Evolutionary conservation across 2,113 vertebrate genomes (phyloP).

Genomic region (Pholis gunnellus): DNA sequence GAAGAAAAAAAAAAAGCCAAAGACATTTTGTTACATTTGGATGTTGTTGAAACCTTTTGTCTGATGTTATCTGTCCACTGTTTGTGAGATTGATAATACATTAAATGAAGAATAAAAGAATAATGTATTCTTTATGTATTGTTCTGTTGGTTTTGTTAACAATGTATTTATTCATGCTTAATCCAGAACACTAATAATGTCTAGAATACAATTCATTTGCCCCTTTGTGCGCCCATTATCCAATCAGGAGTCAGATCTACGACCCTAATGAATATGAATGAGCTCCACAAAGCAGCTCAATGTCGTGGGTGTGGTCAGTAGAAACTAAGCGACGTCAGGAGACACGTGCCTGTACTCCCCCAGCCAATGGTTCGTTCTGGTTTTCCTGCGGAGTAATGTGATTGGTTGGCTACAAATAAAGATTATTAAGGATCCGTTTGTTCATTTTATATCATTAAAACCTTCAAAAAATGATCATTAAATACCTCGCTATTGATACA

Average conservation of each 20-base stretch:
- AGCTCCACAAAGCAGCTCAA: background rate
- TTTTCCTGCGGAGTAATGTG: constrained; percentile 9
- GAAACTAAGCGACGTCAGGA: background rate
- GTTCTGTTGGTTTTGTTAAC: background rate
- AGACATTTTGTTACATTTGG: constrained; percentile 53
- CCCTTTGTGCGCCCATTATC: background rate
- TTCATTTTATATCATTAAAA: background rate
- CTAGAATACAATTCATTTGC: too few species aligned
- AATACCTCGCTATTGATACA: background rate
- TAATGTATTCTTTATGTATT: background rate
- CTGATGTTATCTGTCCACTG: constrained; percentile 7
- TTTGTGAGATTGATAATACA: constrained; percentile 44
- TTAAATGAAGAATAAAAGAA: background rate
- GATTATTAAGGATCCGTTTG: background rate
- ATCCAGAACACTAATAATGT: background rate
- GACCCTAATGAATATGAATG: constrained; percentile 31
- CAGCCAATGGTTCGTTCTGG: constrained; percentile 62
- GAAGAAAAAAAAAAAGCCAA: constrained; percentile 50
- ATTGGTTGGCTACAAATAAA: constrained; percentile 42
- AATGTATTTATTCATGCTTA: background rate
- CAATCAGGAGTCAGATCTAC: constrained; percentile 31
- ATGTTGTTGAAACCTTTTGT: constrained; percentile 18
- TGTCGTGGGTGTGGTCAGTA: constrained; percentile 7
- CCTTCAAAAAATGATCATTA: background rate
- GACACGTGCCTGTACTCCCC: background rate